Conservation (phyloP, 2,113 vertebrate genomes). For the Xerus inauris region DNA sequence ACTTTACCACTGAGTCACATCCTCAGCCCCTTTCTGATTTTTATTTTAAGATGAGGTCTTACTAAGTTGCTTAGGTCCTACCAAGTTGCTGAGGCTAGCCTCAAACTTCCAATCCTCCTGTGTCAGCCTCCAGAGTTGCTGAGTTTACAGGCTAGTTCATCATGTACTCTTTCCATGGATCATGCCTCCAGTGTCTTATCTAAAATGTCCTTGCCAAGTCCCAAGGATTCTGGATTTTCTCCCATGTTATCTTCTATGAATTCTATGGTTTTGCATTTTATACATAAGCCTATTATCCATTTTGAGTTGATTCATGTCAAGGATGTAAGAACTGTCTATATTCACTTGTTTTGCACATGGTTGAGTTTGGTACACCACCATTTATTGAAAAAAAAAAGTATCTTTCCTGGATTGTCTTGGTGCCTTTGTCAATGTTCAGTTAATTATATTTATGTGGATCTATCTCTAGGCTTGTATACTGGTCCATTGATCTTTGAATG, state of each 20-base stretch:
- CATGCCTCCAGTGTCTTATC: not conserved
- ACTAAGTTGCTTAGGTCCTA: not conserved
- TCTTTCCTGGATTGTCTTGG: not conserved
- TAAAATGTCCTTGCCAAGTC: not conserved
- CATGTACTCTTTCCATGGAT: not conserved
- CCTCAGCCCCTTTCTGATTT: not conserved
- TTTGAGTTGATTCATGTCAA: not conserved
- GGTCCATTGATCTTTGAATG: not conserved
- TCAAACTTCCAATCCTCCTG: not conserved
- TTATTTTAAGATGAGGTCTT: not conserved
- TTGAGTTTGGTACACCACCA: not conserved
- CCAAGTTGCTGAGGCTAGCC: too few species aligned
- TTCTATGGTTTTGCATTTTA: not conserved
- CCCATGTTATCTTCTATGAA: not conserved
- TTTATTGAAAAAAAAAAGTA: not conserved
- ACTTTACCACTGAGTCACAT: not conserved
- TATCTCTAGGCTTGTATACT: not conserved
- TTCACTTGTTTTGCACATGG: not conserved
- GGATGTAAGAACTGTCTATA: not conserved
- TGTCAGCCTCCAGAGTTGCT: not conserved
- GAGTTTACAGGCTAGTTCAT: not conserved
- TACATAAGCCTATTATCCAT: not conserved
- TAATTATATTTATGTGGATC: not conserved
- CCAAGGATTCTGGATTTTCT: not conserved
- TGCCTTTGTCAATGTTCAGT: not conserved